phyloP scores from a whole-genome alignment of 2,113 vertebrate species.

The Archilochus colubris region DNA sequence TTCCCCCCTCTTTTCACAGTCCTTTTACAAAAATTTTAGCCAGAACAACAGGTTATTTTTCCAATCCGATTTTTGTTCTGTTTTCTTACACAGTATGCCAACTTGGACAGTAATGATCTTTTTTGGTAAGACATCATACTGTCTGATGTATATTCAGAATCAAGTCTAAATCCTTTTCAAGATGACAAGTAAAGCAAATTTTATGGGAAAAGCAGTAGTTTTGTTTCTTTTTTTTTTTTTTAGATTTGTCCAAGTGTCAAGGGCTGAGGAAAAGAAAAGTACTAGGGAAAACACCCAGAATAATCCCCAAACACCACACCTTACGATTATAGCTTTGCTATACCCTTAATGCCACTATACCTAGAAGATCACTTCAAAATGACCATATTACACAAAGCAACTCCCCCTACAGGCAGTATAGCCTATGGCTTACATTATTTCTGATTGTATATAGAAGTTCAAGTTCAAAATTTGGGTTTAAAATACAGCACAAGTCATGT shows the following conservation, averaged over 20 bases:
- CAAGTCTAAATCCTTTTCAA: neutral
- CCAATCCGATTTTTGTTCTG: neutral
- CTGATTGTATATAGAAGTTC: neutral
- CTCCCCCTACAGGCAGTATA: accelerated
- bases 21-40: neutral
- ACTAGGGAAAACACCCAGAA: accelerated
- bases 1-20: neutral
- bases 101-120: neutral
- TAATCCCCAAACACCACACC: neutral
- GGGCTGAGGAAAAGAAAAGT: neutral
- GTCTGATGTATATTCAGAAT: neutral
- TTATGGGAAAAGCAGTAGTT: neutral
- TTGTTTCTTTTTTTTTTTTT: neutral
- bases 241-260: neutral
- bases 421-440: neutral
- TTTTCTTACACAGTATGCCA: neutral
- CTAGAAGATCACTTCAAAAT: neutral
- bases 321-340: neutral
- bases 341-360: neutral
- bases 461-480: neutral
- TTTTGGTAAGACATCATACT: neutral
- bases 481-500: neutral
- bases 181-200: neutral
- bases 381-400: neutral
- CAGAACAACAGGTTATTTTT: neutral